These are phyloP conservation scores for Anguilla pacifica DNA, from an alignment of 2,797 vertebrate species.

Conservation along the genomic window DNA sequence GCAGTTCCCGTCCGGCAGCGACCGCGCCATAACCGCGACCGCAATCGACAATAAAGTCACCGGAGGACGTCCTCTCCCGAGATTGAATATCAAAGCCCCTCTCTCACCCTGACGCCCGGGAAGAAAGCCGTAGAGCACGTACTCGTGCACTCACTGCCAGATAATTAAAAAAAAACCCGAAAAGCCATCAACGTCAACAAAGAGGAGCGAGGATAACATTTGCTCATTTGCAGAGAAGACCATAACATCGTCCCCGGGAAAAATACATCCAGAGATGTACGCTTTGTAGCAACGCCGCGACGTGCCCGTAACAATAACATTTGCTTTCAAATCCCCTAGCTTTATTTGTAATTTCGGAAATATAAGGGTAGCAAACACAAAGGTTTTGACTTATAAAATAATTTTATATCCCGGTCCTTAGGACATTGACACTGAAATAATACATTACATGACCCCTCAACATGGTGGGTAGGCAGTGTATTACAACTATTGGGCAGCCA, in stretches of 20 bases:
- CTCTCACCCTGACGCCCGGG: neutral
- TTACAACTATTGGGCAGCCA: neutral
- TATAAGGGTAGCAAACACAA: neutral
- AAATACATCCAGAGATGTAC: neutral
- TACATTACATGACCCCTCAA: neutral
- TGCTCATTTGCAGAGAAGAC: neutral
- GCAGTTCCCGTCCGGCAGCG: neutral
- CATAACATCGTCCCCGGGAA: neutral
- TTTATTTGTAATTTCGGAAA: neutral
- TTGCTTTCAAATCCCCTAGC: neutral
- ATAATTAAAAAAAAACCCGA: neutral
- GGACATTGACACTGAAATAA: neutral
- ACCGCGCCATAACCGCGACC: neutral
- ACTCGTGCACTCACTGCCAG: neutral
- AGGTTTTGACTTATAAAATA: neutral
- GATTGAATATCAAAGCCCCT: neutral
- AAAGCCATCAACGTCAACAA: constrained; percentile 6
- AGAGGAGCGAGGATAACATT: neutral
- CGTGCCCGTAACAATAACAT: neutral
- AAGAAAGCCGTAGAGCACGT: neutral
- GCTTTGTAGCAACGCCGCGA: neutral
- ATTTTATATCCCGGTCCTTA: neutral
- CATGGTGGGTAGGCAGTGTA: neutral
- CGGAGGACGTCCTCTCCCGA: neutral
- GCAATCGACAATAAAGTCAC: constrained; percentile 16